These are phyloP conservation scores for Drosophila bunnanda DNA, from an alignment of 2,888 invertebrate genomes.

Conservation along the genomic window DNA sequence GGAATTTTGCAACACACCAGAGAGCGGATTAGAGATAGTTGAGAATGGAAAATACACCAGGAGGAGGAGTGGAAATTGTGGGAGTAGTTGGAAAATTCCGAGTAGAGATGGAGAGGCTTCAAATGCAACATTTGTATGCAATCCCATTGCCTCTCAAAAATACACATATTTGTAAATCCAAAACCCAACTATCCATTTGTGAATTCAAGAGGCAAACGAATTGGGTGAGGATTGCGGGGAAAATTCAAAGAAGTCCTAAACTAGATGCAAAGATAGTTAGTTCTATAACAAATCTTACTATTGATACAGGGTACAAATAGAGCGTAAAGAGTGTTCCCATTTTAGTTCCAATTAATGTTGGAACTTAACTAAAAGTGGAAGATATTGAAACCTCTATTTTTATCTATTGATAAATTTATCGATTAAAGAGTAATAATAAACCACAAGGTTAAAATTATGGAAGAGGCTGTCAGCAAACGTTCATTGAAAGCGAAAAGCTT, in stretches of 20 bases:
- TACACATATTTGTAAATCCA: conserved; percentile 2
- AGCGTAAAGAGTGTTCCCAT: not conserved
- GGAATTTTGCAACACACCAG: conserved; percentile 3
- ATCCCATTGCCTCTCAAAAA: conserved; percentile 9
- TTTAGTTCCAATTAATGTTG: not conserved
- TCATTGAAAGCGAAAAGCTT: conserved; percentile 52
- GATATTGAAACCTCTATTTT: not conserved
- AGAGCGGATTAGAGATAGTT: conserved; percentile 11
- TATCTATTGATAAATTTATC: not conserved
- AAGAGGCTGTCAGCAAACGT: conserved; percentile 8
- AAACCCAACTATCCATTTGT: conserved; percentile 21
- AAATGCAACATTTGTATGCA: conserved; percentile 23
- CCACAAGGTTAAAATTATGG: not conserved
- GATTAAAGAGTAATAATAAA: not conserved
- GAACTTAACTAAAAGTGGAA: not conserved
- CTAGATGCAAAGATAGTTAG: not conserved
- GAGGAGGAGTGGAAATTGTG: not conserved
- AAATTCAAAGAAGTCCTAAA: not conserved
- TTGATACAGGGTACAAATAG: not conserved
- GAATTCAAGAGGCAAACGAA: conserved; percentile 16
- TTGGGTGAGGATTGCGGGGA: not conserved
- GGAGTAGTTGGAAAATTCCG: not conserved
- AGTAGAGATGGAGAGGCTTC: not conserved
- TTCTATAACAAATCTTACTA: conserved; percentile 8
- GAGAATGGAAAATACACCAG: not conserved